Evolutionary conservation across 2,113 vertebrate species (phyloP).

Genomic region (Lycaon pictus): DNA sequence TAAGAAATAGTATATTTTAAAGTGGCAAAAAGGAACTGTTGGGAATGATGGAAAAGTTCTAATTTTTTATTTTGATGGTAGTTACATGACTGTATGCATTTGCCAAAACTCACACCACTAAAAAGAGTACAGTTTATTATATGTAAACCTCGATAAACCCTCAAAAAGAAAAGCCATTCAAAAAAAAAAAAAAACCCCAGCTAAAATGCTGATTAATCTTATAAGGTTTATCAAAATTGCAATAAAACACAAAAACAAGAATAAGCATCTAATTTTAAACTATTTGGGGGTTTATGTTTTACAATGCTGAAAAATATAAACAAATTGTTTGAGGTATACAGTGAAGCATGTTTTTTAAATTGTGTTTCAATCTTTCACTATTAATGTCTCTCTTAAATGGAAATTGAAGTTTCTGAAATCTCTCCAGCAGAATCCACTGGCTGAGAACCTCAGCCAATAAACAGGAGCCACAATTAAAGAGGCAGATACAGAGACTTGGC

Average conservation of each 20-base stretch:
- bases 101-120: constrained; percentile 3
- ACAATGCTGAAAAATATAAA: constrained; percentile 14
- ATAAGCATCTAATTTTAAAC: constrained; percentile 21
- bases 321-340: background rate
- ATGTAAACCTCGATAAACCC: constrained; percentile 25
- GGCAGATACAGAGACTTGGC: background rate
- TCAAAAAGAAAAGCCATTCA: constrained; percentile 29
- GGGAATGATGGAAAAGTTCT: constrained; percentile 16
- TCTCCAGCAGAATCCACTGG: background rate
- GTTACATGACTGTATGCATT: background rate
- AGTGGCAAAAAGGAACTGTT: background rate
- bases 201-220: constrained; percentile 40
- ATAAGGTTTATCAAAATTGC: background rate
- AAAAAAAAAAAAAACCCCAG: background rate
- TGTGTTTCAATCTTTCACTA: background rate
- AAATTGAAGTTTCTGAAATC: background rate
- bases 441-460: background rate
- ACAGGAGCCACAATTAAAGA: background rate
- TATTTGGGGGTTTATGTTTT: constrained; percentile 25
- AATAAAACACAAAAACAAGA: background rate
- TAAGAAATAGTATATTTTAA: constrained; percentile 32
- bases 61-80: background rate
- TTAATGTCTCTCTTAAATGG: background rate
- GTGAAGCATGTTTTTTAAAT: constrained; percentile 21
- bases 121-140: background rate